Conservation (phyloP, 2,888 invertebrate genomes). For the Ellobium chinense region DNA sequence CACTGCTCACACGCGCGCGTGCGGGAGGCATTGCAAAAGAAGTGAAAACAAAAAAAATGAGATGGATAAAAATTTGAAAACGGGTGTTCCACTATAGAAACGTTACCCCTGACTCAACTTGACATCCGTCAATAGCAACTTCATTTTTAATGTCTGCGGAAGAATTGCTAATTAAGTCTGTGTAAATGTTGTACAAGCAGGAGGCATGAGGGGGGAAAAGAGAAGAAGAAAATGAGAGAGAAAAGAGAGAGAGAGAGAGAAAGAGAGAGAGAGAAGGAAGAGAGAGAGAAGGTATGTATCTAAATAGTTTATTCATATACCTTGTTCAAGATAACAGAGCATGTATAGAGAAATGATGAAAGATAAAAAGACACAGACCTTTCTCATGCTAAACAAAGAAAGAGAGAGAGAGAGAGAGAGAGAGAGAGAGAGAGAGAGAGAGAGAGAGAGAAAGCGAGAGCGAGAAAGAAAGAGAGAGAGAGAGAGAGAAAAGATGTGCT, state of each 20-base stretch:
- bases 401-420: not conserved
- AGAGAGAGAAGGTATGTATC: too few relatives aligned
- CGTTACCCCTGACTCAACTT: too few relatives aligned
- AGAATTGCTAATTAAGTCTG: too few relatives aligned
- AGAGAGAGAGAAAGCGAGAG: not conserved
- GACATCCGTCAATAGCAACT: too few relatives aligned
- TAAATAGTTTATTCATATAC: not conserved
- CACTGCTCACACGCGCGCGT: too few relatives aligned
- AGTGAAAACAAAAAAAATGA: not conserved
- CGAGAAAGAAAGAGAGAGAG: not conserved
- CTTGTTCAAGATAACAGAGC: too few relatives aligned
- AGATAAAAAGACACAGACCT: not conserved
- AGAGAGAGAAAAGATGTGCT: too few relatives aligned
- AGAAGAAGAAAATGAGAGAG: not conserved
- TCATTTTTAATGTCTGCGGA: too few relatives aligned
- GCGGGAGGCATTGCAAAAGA: not conserved
- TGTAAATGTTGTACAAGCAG: too few relatives aligned
- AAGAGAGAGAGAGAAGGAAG: not conserved
- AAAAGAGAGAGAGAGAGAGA: not conserved
- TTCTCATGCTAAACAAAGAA: not conserved
- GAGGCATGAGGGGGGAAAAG: not conserved
- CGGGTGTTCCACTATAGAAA: not conserved
- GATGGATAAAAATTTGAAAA: too few relatives aligned
- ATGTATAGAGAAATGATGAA: not conserved
- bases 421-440: not conserved